Evolutionary conservation across 2,888 invertebrate genomes (phyloP).

Genomic region (Dasypogon diadema): DNA sequence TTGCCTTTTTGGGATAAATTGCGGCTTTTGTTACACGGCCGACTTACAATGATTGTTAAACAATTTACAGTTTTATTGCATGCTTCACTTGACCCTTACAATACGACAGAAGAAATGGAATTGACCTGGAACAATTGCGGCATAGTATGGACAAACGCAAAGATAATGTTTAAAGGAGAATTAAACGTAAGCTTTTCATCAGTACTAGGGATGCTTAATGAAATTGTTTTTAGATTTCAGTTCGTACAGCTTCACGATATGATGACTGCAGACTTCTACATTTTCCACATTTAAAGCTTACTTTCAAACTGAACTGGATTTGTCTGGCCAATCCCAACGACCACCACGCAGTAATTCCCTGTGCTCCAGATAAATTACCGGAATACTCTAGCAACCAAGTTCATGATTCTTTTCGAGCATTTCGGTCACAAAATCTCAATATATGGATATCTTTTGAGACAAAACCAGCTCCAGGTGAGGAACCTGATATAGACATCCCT

Average conservation of each 20-base stretch:
- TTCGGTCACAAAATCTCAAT: constrained; percentile 88
- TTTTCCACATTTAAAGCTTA: constrained; percentile 87
- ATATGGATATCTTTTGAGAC: constrained; percentile 84
- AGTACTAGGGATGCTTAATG: not conserved
- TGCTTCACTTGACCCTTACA: constrained; percentile 97
- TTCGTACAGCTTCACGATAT: constrained; percentile 97
- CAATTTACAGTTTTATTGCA: constrained; percentile 92
- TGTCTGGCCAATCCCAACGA: constrained; percentile 95
- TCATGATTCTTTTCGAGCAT: constrained; percentile 95
- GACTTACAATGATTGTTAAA: constrained; percentile 87
- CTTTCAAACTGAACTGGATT: constrained; percentile 88
- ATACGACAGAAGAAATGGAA: constrained; percentile 99
- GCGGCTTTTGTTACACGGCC: constrained; percentile 90
- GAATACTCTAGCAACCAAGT: constrained; percentile 97
- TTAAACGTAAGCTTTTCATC: constrained; percentile 77
- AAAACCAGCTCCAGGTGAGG: constrained; percentile 71
- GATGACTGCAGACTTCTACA: constrained; percentile 96
- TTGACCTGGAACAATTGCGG: constrained; percentile 93
- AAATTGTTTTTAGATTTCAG: constrained; percentile 71
- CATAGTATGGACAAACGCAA: constrained; percentile 96
- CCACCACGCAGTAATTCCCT: constrained; percentile 94
- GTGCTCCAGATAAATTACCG: constrained; percentile 95
- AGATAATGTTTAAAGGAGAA: constrained; percentile 92
- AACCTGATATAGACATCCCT: constrained; percentile 74
- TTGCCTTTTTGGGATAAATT: constrained; percentile 98